These are phyloP conservation scores for Leptosomus discolor DNA, from an alignment of 2,113 vertebrate genomes.

Conservation along the genomic window DNA sequence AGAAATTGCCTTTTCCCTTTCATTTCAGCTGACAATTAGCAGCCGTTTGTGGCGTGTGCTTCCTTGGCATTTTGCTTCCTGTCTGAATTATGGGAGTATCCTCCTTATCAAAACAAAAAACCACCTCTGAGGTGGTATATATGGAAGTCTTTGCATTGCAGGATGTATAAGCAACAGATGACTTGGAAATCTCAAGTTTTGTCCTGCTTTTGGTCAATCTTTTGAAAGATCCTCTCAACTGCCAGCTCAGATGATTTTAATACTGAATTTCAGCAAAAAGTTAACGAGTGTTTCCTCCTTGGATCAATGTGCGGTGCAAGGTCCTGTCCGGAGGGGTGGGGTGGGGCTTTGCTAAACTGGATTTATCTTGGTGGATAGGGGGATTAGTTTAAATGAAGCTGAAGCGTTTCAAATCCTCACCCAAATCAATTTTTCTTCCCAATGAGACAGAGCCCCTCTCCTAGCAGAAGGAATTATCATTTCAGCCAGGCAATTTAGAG, in stretches of 20 bases:
- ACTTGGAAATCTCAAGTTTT: neutral
- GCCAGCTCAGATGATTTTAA: neutral
- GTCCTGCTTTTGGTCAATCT: neutral
- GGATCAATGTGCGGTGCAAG: neutral
- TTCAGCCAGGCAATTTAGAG: neutral
- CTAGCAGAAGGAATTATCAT: neutral
- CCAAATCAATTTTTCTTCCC: neutral
- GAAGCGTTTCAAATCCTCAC: neutral
- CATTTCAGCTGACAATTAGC: neutral
- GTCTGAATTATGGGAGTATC: neutral
- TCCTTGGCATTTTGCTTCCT: neutral
- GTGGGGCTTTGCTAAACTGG: neutral
- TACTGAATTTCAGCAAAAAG: neutral
- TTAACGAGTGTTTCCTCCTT: neutral
- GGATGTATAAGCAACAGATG: neutral
- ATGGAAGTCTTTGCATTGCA: neutral
- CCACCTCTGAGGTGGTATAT: accelerated
- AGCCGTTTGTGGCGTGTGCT: neutral
- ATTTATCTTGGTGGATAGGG: neutral
- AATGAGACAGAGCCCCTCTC: neutral
- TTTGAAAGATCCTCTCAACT: neutral
- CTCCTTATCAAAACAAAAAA: neutral
- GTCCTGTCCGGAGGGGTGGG: neutral
- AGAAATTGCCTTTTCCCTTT: neutral
- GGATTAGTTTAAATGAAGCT: neutral